Evolutionary conservation across 2,113 vertebrate species (phyloP).

Genomic region (Neopipo cinnamomea): DNA sequence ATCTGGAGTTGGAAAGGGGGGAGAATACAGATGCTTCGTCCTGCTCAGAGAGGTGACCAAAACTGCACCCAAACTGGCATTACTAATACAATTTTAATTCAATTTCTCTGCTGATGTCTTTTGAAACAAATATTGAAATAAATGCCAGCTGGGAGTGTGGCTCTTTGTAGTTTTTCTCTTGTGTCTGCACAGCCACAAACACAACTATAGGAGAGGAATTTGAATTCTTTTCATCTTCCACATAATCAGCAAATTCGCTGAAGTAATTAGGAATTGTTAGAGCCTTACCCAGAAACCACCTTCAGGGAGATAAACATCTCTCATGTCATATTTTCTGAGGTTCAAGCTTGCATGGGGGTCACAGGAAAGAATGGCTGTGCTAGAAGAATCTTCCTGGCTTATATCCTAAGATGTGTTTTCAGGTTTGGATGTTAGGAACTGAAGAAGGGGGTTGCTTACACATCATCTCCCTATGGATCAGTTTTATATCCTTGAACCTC

Average conservation of each 20-base stretch:
- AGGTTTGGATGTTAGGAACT: background rate
- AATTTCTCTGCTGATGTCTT: background rate
- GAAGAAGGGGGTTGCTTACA: background rate
- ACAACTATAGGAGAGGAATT: background rate
- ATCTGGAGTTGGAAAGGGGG: background rate
- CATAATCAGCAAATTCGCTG: background rate
- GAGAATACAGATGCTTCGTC: background rate
- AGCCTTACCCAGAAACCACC: background rate
- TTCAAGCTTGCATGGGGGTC: background rate
- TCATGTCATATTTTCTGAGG: background rate
- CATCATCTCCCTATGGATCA: background rate
- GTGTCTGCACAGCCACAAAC: background rate
- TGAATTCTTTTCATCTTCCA: background rate
- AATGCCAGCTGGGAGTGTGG: background rate
- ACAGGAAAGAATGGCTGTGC: background rate
- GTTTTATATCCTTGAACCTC: background rate
- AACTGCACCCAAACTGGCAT: background rate
- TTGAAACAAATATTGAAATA: background rate
- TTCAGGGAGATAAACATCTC: background rate
- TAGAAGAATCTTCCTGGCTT: background rate
- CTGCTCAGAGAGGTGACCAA: background rate
- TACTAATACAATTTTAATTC: background rate
- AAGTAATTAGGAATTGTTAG: background rate
- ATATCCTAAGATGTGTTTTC: background rate
- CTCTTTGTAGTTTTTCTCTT: background rate